Evolutionary conservation across 2,888 invertebrate species (phyloP).

Genomic region (Nyleta sp.): DNA sequence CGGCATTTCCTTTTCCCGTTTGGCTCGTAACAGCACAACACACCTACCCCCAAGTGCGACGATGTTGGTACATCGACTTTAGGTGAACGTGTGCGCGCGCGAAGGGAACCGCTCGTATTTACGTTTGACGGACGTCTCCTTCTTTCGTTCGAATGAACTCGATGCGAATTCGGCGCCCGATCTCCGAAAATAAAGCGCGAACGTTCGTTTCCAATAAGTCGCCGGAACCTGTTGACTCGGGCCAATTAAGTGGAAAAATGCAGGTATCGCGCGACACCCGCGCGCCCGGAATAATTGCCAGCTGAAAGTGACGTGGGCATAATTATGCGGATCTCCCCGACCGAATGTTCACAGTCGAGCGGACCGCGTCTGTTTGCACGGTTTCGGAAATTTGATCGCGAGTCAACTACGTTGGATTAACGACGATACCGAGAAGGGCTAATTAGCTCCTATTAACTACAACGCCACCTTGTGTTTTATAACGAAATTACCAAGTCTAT

Average conservation of each 20-base stretch:
- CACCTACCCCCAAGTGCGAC: too few relatives aligned
- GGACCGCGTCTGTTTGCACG: neutral
- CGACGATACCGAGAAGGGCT: constrained; percentile 20
- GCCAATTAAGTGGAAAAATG: neutral
- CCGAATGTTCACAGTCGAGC: too few relatives aligned
- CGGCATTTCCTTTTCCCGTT: constrained; percentile 3
- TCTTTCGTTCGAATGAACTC: too few relatives aligned
- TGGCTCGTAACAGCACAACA: too few relatives aligned
- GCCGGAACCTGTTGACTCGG: neutral
- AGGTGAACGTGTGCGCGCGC: too few relatives aligned
- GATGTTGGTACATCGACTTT: too few relatives aligned
- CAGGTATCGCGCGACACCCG: neutral
- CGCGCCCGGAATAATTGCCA: neutral
- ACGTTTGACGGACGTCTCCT: too few relatives aligned
- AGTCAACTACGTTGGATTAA: constrained; percentile 23
- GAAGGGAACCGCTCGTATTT: too few relatives aligned
- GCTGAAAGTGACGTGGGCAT: too few relatives aligned
- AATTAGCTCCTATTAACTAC: constrained; percentile 38
- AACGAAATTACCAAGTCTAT: constrained; percentile 49
- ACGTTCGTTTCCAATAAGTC: neutral
- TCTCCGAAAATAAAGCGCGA: neutral
- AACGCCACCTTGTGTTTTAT: constrained; percentile 41
- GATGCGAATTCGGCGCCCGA: too few relatives aligned
- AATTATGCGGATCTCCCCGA: too few relatives aligned
- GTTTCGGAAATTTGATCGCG: constrained; percentile 21